Percentiles rank a stretch among this genome's conserved stretches.
Evolutionary conservation across 1,140 invertebrate species (phyloP).

Genomic region (Neotoxoptera formosana): DNA sequence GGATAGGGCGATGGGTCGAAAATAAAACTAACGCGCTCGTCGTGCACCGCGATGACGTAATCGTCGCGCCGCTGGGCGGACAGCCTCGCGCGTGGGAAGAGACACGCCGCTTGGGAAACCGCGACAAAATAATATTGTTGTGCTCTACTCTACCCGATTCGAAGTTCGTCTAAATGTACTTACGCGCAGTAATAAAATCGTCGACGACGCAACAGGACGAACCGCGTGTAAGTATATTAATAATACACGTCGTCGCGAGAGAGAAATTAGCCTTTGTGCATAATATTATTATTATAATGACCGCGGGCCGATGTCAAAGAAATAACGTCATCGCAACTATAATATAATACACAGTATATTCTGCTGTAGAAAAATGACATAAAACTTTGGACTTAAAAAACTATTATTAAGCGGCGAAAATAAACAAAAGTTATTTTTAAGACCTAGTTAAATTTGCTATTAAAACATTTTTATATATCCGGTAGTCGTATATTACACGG

Average conservation of each 20-base stretch:
- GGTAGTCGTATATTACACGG: not conserved
- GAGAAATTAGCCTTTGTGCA: not conserved
- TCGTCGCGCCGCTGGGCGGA: not conserved
- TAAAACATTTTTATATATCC: not conserved
- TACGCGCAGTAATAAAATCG: conserved; percentile 9
- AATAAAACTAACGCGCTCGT: conserved; percentile 26
- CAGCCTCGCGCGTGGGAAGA: conserved; percentile 23
- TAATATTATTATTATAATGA: not conserved
- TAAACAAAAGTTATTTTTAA: conserved; percentile 22
- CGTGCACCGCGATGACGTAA: conserved; percentile 24
- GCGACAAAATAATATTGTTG: conserved; percentile 56
- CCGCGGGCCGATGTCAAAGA: conserved; percentile 13
- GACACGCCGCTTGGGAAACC: conserved; percentile 15
- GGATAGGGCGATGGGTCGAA: conserved; percentile 26
- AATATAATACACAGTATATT: not conserved
- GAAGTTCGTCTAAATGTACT: not conserved
- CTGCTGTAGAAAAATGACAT: not conserved
- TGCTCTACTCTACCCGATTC: conserved; percentile 21
- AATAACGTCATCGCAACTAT: not conserved
- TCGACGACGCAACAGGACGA: not conserved
- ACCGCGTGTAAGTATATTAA: not conserved
- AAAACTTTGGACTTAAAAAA: conserved; percentile 5
- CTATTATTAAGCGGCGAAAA: conserved; percentile 23
- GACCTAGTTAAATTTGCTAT: not conserved
- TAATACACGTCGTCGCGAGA: not conserved